These are phyloP conservation scores for Dendroctonus ponderosae DNA, from an alignment of 1,140 invertebrate species.

Conservation along the genomic window DNA sequence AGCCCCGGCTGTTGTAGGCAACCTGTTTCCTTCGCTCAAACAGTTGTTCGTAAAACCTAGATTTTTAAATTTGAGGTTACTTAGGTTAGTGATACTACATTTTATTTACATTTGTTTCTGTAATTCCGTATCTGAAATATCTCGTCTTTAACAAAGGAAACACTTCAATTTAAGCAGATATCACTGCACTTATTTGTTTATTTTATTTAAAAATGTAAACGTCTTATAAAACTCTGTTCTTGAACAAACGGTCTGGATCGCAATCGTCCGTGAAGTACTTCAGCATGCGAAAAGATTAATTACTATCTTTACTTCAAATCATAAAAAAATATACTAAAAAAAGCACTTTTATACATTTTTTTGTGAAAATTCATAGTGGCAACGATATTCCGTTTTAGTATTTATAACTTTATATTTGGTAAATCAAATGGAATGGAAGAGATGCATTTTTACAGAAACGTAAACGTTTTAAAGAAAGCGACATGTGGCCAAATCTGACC, in stretches of 20 bases:
- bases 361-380: too few species aligned
- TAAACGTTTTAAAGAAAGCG: too few species aligned
- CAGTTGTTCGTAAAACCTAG: background rate
- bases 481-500: too few species aligned
- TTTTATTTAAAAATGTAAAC: background rate
- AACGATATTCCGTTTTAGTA: too few species aligned
- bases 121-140: background rate
- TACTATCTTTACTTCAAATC: too few species aligned
- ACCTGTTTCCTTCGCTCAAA: constrained; percentile 3
- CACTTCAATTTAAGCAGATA: too few species aligned
- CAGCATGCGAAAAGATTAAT: too few species aligned
- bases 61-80: constrained; percentile 5
- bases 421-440: too few species aligned
- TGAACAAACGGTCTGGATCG: background rate
- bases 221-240: background rate
- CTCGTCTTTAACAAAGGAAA: background rate
- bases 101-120: constrained; percentile 4
- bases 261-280: background rate
- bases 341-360: too few species aligned
- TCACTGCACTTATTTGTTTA: background rate
- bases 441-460: too few species aligned
- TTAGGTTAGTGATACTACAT: background rate
- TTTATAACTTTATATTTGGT: too few species aligned
- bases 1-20: constrained; percentile 1
- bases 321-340: too few species aligned